These are phyloP conservation scores for Lasioglossum malachurum DNA, from an alignment of 2,888 invertebrate species.

Conservation along the genomic window DNA sequence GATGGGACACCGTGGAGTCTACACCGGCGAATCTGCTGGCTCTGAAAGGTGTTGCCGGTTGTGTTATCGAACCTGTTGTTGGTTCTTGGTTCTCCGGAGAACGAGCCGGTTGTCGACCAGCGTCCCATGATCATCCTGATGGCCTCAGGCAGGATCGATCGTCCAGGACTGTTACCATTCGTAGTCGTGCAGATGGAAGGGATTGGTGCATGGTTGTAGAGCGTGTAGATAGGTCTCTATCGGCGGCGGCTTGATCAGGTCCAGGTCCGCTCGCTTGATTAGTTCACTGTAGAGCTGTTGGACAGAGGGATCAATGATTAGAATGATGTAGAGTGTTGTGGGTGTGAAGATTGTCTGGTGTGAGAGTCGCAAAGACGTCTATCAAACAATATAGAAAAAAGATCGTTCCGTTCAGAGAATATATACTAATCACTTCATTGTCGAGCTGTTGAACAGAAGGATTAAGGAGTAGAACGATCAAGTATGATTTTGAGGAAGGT, in stretches of 20 bases:
- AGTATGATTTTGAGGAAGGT: too few relatives aligned
- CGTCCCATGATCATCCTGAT: constrained; percentile 41
- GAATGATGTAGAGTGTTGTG: fast-evolving
- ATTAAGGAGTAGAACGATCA: too few relatives aligned
- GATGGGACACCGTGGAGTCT: constrained; percentile 21
- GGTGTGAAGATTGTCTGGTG: background rate
- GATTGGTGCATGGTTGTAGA: constrained; percentile 84
- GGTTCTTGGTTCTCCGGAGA: constrained; percentile 28
- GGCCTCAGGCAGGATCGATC: constrained; percentile 52
- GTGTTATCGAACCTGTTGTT: constrained; percentile 23
- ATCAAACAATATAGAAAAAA: constrained; percentile 35
- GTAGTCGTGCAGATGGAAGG: constrained; percentile 82
- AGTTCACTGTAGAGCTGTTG: constrained; percentile 81
- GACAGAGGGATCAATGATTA: constrained; percentile 17
- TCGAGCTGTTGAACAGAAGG: too few relatives aligned
- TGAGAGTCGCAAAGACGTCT: background rate
- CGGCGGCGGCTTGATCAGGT: constrained; percentile 78
- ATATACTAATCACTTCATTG: too few relatives aligned
- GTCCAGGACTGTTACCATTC: constrained; percentile 81
- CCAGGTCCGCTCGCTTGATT: constrained; percentile 74
- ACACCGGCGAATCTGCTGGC: background rate
- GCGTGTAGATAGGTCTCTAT: constrained; percentile 82
- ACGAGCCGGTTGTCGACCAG: constrained; percentile 31
- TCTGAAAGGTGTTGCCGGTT: constrained; percentile 4
- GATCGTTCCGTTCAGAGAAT: background rate